phyloP scores from a whole-genome alignment of 2,113 vertebrate species.

The Merops nubicus region DNA sequence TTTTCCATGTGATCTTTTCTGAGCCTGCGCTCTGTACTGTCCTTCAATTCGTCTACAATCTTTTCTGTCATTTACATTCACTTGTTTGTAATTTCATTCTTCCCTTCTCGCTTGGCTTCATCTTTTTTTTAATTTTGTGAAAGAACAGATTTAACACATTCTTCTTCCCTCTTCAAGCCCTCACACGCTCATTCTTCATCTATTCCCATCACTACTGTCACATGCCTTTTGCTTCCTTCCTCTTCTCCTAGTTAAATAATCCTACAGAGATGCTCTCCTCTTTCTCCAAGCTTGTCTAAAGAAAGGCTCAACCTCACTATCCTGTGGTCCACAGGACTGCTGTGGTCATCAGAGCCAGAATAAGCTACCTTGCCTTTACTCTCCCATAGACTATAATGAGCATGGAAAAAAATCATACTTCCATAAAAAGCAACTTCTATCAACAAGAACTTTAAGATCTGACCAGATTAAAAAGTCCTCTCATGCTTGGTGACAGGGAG shows the following conservation, averaged over 20 bases:
- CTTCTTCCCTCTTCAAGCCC: background rate
- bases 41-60: background rate
- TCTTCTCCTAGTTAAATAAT: background rate
- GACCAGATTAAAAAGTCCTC: background rate
- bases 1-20: background rate
- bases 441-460: background rate
- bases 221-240: background rate
- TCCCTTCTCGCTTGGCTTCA: background rate
- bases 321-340: background rate
- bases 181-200: background rate
- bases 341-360: background rate
- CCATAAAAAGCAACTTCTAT: background rate
- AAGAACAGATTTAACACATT: background rate
- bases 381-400: background rate
- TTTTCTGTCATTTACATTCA: background rate
- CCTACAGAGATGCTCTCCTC: background rate
- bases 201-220: background rate
- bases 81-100: background rate
- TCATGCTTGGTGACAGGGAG: background rate
- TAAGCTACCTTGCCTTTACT: background rate
- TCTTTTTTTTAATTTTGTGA: background rate
- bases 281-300: background rate
- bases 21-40: background rate
- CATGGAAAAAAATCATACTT: background rate
- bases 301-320: background rate